phyloP scores from a whole-genome alignment of 2,113 vertebrate species.

The Notothenia rossii region DNA sequence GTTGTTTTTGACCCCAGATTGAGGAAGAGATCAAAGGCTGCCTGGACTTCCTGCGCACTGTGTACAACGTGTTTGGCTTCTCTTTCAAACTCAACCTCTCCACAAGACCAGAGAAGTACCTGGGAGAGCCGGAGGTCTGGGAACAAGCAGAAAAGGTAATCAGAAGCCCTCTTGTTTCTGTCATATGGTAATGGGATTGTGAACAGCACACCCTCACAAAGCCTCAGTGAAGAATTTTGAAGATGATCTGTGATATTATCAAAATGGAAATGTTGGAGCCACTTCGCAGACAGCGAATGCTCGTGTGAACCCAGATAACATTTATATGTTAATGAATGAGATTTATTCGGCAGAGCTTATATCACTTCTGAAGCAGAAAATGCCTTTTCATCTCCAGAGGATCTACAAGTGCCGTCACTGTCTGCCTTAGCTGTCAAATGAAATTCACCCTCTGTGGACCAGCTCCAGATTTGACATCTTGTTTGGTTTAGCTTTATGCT shows the following conservation, averaged over 20 bases:
- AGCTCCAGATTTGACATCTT: slow-evolving; percentile 21
- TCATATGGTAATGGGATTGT: slow-evolving; percentile 18
- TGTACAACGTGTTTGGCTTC: slow-evolving; percentile 95
- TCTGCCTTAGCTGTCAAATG: slow-evolving; percentile 47
- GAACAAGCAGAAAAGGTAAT: slow-evolving; percentile 95
- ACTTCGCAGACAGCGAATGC: slow-evolving; percentile 20
- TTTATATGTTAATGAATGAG: slow-evolving; percentile 54
- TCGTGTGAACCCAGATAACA: slow-evolving; percentile 28
- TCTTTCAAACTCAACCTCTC: slow-evolving; percentile 98
- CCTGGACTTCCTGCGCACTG: slow-evolving; percentile 92
- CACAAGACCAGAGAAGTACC: slow-evolving; percentile 96
- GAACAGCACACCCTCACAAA: neutral
- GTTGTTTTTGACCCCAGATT: slow-evolving; percentile 84
- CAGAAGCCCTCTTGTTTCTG: neutral
- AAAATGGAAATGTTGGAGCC: slow-evolving; percentile 33
- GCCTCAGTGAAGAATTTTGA: slow-evolving; percentile 28
- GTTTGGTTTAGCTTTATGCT: slow-evolving; percentile 17
- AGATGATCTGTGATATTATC: slow-evolving; percentile 33
- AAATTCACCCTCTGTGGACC: slow-evolving; percentile 26
- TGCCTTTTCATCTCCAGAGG: slow-evolving; percentile 24
- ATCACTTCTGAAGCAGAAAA: slow-evolving; percentile 33
- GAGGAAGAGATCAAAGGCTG: slow-evolving; percentile 96
- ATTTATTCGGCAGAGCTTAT: slow-evolving; percentile 29
- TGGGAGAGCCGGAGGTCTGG: slow-evolving; percentile 93
- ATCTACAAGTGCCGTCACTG: slow-evolving; percentile 18